These are phyloP conservation scores for Andrena dorsata DNA, from an alignment of 2,888 invertebrate genomes.

Conservation along the genomic window DNA sequence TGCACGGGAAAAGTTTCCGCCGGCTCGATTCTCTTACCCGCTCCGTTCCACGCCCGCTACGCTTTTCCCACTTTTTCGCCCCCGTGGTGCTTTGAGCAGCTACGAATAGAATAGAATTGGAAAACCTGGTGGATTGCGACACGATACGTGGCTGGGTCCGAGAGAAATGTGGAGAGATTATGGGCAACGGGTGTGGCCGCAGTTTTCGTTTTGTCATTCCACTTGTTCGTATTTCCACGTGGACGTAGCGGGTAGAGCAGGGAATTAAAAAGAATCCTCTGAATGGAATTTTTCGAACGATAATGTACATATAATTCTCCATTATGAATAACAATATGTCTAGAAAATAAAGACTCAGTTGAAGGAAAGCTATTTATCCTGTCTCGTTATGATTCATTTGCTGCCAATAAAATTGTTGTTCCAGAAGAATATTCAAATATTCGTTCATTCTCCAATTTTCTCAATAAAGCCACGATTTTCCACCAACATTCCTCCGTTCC, in stretches of 20 bases:
- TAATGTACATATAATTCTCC: no score
- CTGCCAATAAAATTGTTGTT: no score
- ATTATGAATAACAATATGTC: no score
- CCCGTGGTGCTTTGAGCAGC: conserved; percentile 11
- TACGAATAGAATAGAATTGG: conserved; percentile 45
- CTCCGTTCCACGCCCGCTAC: conserved; percentile 57
- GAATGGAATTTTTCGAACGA: no score
- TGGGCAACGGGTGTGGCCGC: neutral
- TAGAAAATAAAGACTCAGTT: no score
- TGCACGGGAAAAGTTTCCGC: conserved; percentile 84
- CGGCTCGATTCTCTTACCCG: conserved; percentile 74
- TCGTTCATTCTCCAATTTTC: neutral
- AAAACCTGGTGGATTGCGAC: conserved; percentile 41
- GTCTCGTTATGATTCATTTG: neutral
- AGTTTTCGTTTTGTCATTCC: neutral
- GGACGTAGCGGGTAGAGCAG: neutral
- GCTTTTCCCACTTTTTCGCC: conserved; percentile 61
- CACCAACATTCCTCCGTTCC: conserved; percentile 11
- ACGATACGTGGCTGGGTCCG: conserved; percentile 9
- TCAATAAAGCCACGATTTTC: neutral
- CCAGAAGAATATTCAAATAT: neutral
- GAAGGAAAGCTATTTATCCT: neutral
- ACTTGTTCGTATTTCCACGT: neutral
- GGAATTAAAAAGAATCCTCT: neutral
- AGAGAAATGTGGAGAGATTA: conserved; percentile 8